Conservation (phyloP, 1,140 invertebrate genomes). For the Mya arenaria region DNA sequence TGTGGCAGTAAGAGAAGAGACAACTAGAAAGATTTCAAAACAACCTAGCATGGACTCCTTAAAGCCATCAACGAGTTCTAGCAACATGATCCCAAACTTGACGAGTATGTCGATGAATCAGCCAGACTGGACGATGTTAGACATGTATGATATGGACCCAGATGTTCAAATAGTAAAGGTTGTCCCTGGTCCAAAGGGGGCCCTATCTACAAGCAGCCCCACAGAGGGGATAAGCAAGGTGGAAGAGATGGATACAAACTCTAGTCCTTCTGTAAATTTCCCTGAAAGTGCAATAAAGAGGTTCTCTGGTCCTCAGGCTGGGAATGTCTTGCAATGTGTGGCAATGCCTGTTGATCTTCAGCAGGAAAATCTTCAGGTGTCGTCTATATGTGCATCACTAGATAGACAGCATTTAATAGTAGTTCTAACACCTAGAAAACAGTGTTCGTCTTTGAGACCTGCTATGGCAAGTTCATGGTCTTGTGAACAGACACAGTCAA, state of each 20-base stretch:
- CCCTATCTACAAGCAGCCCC: constrained; percentile 38
- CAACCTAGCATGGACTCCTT: constrained; percentile 50
- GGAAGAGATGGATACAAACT: constrained; percentile 7
- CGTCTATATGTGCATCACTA: constrained; percentile 70
- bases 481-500: constrained; percentile 12
- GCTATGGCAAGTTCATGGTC: constrained; percentile 15
- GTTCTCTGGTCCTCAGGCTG: constrained; percentile 54
- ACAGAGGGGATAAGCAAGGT: constrained; percentile 36
- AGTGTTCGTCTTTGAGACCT: constrained; percentile 27
- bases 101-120: constrained; percentile 58
- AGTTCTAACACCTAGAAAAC: constrained; percentile 64
- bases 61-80: constrained; percentile 49
- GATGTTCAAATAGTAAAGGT: constrained; percentile 76
- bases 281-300: constrained; percentile 46
- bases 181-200: constrained; percentile 63
- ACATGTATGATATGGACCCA: constrained; percentile 73
- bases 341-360: constrained; percentile 72
- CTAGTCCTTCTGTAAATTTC: constrained; percentile 8
- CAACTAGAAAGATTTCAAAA: constrained; percentile 36
- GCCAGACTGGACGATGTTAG: constrained; percentile 60
- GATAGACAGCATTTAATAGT: constrained; percentile 76
- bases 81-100: constrained; percentile 60
- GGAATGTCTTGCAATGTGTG: constrained; percentile 75
- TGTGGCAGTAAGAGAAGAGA: constrained; percentile 57
- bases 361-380: constrained; percentile 67